Percentiles rank a stretch among this genome's conserved stretches.
These are phyloP conservation scores for Naja naja DNA, from an alignment of 2,113 vertebrate species.

Conservation along the genomic window DNA sequence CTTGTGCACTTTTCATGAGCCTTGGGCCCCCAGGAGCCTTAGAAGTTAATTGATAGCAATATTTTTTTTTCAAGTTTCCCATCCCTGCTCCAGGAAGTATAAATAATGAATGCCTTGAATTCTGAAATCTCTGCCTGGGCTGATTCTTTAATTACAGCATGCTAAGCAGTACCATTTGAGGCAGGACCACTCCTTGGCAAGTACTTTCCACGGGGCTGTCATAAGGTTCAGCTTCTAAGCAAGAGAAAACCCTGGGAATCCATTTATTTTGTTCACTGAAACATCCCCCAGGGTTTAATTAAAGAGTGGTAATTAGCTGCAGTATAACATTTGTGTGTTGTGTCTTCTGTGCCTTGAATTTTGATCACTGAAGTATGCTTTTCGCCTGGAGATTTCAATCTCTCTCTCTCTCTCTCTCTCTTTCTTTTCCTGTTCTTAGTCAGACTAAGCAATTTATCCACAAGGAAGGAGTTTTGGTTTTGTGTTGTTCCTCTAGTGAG, in stretches of 20 bases:
- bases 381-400: conserved; percentile 57
- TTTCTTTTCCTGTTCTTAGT: conserved; percentile 41
- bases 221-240: conserved; percentile 43
- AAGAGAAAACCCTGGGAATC: conserved; percentile 53
- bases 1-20: background rate
- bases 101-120: conserved; percentile 30
- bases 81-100: conserved; percentile 23
- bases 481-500: conserved; percentile 42
- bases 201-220: conserved; percentile 34
- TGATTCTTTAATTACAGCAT: conserved; percentile 32
- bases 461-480: conserved; percentile 18
- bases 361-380: conserved; percentile 54
- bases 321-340: conserved; percentile 44
- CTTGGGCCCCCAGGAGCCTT: background rate
- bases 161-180: conserved; percentile 24
- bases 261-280: conserved; percentile 41
- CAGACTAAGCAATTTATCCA: conserved; percentile 43
- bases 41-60: background rate
- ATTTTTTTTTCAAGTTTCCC: conserved; percentile 27
- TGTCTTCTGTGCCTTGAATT: conserved; percentile 59
- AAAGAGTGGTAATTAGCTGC: conserved; percentile 63
- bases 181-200: conserved; percentile 33
- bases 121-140: conserved; percentile 29
- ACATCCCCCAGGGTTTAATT: conserved; percentile 60
- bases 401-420: conserved; percentile 26